These are phyloP conservation scores for Gnathonemus longibarbis DNA, from an alignment of 2,113 vertebrate genomes.

Conservation along the genomic window DNA sequence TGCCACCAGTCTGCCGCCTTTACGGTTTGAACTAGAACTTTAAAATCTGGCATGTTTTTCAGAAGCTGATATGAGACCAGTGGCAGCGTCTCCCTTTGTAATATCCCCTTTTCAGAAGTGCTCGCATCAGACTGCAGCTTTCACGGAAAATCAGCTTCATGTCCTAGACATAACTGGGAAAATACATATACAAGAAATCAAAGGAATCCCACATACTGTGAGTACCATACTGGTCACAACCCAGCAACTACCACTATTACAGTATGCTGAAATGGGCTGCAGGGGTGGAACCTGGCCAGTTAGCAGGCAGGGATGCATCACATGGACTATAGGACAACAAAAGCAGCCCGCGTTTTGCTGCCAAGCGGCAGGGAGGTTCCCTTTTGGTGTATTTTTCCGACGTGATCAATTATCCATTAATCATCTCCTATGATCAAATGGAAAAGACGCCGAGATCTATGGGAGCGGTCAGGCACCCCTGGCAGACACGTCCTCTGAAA, in stretches of 20 bases:
- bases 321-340: background rate
- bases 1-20: too few relatives aligned
- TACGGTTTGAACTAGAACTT: too few relatives aligned
- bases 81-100: too few relatives aligned
- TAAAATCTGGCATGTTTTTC: too few relatives aligned
- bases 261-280: background rate
- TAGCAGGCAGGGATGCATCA: background rate
- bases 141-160: background rate
- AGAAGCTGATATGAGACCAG: too few relatives aligned
- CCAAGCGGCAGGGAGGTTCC: background rate
- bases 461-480: background rate
- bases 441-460: background rate
- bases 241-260: background rate
- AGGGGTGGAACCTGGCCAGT: background rate
- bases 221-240: background rate
- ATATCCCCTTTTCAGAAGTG: too few relatives aligned
- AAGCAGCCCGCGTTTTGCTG: background rate
- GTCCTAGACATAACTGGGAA: background rate
- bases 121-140: background rate
- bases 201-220: background rate
- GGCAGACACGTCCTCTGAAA: background rate
- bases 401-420: background rate
- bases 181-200: background rate
- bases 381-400: background rate
- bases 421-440: background rate